phyloP scores from a whole-genome alignment of 2,113 vertebrate genomes.

The Cyphomyrus plagiostoma region DNA sequence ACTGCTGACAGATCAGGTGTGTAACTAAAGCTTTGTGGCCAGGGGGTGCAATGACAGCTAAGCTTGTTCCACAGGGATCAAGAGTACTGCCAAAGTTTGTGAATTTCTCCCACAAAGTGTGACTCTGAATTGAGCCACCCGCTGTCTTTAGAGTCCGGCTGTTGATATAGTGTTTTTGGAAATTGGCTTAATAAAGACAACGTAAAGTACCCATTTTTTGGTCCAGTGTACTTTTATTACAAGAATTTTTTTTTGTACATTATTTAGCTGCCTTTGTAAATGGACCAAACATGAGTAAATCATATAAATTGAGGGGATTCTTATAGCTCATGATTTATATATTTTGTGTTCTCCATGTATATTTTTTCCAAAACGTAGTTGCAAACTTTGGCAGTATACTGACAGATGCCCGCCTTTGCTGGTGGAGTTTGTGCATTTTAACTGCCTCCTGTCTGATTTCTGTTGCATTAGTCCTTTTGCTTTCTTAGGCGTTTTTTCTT shows the following conservation, averaged over 20 bases:
- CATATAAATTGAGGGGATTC: not conserved
- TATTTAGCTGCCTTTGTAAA: not conserved
- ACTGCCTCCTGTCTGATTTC: conserved; percentile 5
- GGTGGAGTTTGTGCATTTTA: conserved; percentile 9
- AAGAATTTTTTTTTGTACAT: not conserved
- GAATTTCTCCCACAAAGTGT: not conserved
- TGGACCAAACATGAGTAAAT: conserved; percentile 19
- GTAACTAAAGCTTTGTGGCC: conserved; percentile 15
- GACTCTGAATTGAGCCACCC: not conserved
- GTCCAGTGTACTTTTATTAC: conserved; percentile 15
- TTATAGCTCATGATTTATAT: not conserved
- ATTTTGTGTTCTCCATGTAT: not conserved
- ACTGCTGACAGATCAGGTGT: conserved; percentile 19
- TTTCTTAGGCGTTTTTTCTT: not conserved
- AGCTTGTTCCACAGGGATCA: conserved; percentile 7
- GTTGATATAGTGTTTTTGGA: not conserved
- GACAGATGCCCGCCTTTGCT: not conserved
- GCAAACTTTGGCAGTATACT: conserved; percentile 21
- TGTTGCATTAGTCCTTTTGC: not conserved
- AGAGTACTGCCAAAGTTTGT: conserved; percentile 31
- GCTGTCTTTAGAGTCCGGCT: not conserved
- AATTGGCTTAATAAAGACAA: not conserved
- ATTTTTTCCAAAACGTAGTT: not conserved
- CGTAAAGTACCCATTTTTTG: not conserved
- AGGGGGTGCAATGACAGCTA: not conserved